Evolutionary conservation across 2,888 invertebrate species (phyloP), one percentile per base, ranked within the genome.

Genomic region (Lymantria dispar): DNA sequence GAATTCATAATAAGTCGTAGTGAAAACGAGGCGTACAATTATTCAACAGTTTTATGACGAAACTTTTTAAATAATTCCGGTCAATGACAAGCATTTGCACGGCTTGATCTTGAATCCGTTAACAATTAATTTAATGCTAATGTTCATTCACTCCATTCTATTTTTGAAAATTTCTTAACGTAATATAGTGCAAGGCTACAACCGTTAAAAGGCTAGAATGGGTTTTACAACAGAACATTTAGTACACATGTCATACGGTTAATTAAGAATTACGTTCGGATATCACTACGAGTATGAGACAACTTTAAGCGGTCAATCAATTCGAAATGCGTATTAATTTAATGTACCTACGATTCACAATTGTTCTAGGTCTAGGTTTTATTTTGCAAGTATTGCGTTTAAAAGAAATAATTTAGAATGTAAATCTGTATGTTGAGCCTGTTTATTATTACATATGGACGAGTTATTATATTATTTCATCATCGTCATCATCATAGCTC

Each of bases 281-380:
- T 44, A 58, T 41, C 56, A 58, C 46, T 56, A 22, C 22, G 22
- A 22, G 22, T 22, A 22, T 58, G 52, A 56, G 56, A 62, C 59
- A 53, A 60, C 39, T 45, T 56, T 45, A 48, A 52, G 47, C 49
- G 56, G 50, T 31, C 40, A 64, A 62, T 58, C 47, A 50, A 67
- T 65, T 68, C 48, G 50, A 42, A 40, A 69, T 63, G 65, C 57
- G 47, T 63, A 68, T 22, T 22, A 22, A 5, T 63, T 57, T 39
- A 40, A 48, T 37, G 58, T 22, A n/a, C 44, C 54, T 56, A 55
- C 13, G 52, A 40, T 50, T 48, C 62, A 62, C 64, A 66, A 66
- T 58, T 59, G 13, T 30, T 38, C 30, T 10, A 13, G 37, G 41
- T 59, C 58, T 64, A 59, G 58, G 29, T 33, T 50, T 40, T n/a